Base-by-base conservation (phyloP, 1,140 invertebrate species). In the Choristoneura fumiferana region DNA sequence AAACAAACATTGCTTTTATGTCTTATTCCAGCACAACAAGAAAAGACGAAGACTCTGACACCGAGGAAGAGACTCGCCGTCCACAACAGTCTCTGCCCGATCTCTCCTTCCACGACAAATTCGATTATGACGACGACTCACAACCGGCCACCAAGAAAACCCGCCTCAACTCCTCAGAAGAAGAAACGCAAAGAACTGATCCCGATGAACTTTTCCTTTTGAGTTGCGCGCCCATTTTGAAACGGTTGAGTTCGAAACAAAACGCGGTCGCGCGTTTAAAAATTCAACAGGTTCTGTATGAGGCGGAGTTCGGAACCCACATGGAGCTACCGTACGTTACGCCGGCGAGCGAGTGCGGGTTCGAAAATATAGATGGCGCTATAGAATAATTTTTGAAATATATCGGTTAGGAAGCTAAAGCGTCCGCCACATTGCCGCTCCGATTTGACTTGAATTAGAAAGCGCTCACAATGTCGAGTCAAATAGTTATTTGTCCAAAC, bases 171-270 rank as follows among this genome's bases (percentile, higher is more conserved):
- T 84, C 81, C 15, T 80, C 77, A 0, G 84, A 89, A 4, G 83
- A 87, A 38, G 85, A 88, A 40, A 62, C 22, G 3, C 58, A 78
- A 35, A 69, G 82, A 49, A 81, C 75, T 0, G 87, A 90, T 54
- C 83, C 85, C 0, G 89, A 90, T 56, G 89, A 90, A 54, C 57
- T 89, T 17, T 90, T 90, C 60, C 71, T 90, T 0, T 63, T 90
- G 1, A 89, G 87, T 34, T 89, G 87, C 57, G 74, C 83, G 0
- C 75, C 89, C 0, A 79, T 73, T 0, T 40, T 90, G 10, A 87
- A 88, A 57, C 65, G 89, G 18, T 57, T 90, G 15, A 84, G 83
- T 22, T 64, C 81, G 0, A 84, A 87, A 54, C 79, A 89, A 39
- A 87, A 89, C 37, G 78, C 87, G 0, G 75, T 83, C 0, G 87